Evolutionary conservation across 2,113 vertebrate genomes (phyloP).

Genomic region (Rhabdomys dilectus): DNA sequence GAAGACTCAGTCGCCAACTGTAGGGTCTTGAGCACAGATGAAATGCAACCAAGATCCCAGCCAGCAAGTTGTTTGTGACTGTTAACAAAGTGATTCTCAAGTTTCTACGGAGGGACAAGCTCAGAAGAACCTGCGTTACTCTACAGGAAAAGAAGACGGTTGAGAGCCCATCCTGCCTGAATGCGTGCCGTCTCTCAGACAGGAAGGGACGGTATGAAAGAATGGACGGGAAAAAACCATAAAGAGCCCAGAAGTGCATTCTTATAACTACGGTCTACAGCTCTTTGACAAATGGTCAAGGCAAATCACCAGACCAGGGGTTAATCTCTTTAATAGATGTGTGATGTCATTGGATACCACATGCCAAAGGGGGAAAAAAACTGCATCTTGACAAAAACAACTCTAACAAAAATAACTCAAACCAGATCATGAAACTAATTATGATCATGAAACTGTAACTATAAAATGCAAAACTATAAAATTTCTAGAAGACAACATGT

Average conservation of each 20-base stretch:
- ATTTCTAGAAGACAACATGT: background rate
- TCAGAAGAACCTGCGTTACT: background rate
- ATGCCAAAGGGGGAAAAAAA: background rate
- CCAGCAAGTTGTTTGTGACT: background rate
- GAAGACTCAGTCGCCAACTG: background rate
- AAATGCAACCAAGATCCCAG: background rate
- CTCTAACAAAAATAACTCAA: background rate
- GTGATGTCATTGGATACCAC: background rate
- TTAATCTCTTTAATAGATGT: background rate
- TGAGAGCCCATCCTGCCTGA: background rate
- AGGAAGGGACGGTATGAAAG: too few species aligned
- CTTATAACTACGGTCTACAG: background rate
- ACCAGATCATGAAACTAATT: background rate
- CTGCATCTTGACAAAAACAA: background rate
- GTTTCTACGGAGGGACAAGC: background rate
- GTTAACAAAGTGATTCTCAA: background rate
- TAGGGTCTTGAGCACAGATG: background rate
- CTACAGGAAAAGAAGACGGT: background rate
- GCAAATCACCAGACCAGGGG: background rate
- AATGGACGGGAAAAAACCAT: background rate
- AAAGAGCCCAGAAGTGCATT: background rate
- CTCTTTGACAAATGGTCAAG: background rate
- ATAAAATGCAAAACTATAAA: background rate
- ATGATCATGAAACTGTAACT: background rate
- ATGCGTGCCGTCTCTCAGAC: background rate